Evolutionary conservation across 2,113 vertebrate genomes (phyloP).

Genomic region (Vireo altiloquus): DNA sequence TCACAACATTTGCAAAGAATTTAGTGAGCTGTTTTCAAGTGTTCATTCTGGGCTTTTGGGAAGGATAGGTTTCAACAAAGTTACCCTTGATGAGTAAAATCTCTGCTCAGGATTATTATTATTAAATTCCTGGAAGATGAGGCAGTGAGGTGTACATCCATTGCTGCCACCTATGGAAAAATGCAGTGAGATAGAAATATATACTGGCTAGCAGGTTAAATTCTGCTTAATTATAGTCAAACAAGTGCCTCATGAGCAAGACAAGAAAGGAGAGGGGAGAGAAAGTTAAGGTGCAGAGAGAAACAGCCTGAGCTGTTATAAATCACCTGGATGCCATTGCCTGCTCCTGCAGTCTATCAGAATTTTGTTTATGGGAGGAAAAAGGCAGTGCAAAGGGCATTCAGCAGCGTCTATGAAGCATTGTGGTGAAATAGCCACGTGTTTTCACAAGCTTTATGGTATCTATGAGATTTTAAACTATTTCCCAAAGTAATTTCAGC

Average conservation of each 20-base stretch:
- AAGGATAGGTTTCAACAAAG: not conserved
- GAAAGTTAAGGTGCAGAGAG: too few species aligned
- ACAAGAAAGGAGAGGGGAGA: not conserved
- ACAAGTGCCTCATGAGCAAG: not conserved
- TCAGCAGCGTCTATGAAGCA: not conserved
- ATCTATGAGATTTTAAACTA: not conserved
- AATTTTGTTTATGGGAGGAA: not conserved
- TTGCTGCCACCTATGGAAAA: not conserved
- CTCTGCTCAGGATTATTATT: not conserved
- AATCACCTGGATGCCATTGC: not conserved
- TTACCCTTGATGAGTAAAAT: not conserved
- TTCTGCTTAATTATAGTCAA: not conserved
- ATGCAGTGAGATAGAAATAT: not conserved
- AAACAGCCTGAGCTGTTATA: not conserved
- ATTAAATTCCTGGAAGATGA: not conserved
- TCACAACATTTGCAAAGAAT: not conserved
- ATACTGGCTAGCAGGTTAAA: not conserved
- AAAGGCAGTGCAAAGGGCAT: not conserved
- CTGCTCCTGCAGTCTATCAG: not conserved
- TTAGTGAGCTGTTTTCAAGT: not conserved
- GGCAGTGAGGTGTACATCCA: not conserved
- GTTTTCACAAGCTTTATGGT: not conserved
- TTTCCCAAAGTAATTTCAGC: not conserved
- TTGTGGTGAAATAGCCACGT: not conserved
- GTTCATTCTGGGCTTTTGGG: not conserved